These are phyloP conservation scores for Trachelipus rathkii DNA, from an alignment of 1,140 invertebrate species.

Conservation along the genomic window DNA sequence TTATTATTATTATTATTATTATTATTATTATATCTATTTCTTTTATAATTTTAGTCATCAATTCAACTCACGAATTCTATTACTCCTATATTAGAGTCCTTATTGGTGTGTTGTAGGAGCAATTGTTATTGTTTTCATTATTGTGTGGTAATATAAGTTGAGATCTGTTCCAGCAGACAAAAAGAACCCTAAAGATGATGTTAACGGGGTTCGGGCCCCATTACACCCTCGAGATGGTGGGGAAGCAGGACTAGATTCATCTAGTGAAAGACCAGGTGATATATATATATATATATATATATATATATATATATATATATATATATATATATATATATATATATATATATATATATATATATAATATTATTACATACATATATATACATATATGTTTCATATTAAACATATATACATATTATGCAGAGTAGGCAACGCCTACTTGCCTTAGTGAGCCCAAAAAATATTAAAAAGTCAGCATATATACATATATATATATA, in stretches of 20 bases:
- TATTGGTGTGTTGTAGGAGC: conserved; percentile 66
- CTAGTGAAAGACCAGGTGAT: conserved; percentile 63
- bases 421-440: too few species aligned
- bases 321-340: conserved; percentile 4
- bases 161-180: conserved; percentile 48
- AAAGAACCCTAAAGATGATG: conserved; percentile 47
- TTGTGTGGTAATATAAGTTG: conserved; percentile 66
- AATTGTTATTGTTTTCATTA: conserved; percentile 63
- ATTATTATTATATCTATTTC: not conserved
- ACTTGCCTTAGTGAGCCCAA: too few species aligned
- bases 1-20: not conserved
- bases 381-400: too few species aligned
- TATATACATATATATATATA: too few species aligned
- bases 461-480: too few species aligned
- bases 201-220: conserved; percentile 54
- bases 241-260: conserved; percentile 62
- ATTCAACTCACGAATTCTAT: conserved; percentile 54
- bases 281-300: conserved; percentile 41
- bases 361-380: not conserved
- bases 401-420: too few species aligned
- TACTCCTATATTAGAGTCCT: conserved; percentile 68
- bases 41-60: not conserved
- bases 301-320: conserved; percentile 1
- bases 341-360: conserved; percentile 1
- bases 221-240: conserved; percentile 56